Conservation (phyloP, 1,140 invertebrate genomes). For the Yoshiicerus persimilis region DNA sequence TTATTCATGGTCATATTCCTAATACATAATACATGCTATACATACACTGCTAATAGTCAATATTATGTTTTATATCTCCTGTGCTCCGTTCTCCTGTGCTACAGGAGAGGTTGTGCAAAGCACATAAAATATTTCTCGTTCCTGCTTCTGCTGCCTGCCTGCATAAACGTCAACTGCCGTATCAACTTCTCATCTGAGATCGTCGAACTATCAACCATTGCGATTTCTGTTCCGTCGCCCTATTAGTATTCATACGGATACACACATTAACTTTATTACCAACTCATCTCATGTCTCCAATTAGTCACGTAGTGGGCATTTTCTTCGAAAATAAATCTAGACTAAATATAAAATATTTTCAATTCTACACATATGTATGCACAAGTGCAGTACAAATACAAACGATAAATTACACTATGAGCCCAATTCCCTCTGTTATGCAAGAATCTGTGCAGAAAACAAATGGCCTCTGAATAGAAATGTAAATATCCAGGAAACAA, state of each 20-base stretch:
- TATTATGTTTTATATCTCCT: not conserved
- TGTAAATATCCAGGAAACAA: not conserved
- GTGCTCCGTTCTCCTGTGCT: not conserved
- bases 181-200: not conserved
- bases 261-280: not conserved
- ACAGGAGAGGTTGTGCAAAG: not conserved
- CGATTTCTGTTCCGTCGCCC: not conserved
- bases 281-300: not conserved
- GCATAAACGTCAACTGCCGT: conserved; percentile 11
- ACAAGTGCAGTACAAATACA: too few species aligned
- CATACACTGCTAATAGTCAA: not conserved
- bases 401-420: too few species aligned
- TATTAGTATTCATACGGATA: not conserved
- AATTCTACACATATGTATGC: not conserved
- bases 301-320: not conserved
- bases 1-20: not conserved
- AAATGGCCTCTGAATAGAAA: not conserved
- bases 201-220: conserved; percentile 4
- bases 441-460: too few species aligned
- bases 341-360: not conserved
- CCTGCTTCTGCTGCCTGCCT: not conserved
- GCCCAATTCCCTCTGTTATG: too few species aligned
- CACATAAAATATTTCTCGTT: not conserved
- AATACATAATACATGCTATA: too few species aligned
- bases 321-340: not conserved